A percentile compares a stretch with the other conserved stretches of the same genome.
These are phyloP conservation scores for Pangasianodon gigas DNA, from an alignment of 2,113 vertebrate genomes.

Conservation along the genomic window DNA sequence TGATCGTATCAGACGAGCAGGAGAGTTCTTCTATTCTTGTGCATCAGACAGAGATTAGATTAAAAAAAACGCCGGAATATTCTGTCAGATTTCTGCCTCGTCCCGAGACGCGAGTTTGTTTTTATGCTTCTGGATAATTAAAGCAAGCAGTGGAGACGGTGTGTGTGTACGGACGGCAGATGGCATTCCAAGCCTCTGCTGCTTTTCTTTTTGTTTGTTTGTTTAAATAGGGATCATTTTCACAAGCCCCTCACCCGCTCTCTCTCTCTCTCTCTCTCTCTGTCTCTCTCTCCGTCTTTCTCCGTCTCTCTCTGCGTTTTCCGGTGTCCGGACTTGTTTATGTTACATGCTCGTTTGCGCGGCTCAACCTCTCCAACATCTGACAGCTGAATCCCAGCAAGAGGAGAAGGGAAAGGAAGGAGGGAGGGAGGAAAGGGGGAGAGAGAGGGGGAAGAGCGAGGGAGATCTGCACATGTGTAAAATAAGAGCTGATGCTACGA, in stretches of 20 bases:
- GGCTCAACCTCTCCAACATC: constrained; percentile 51
- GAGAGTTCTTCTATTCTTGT: neutral
- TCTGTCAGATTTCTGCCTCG: neutral
- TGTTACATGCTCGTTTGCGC: constrained; percentile 64
- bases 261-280: constrained; percentile 54
- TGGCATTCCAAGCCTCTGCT: constrained; percentile 35
- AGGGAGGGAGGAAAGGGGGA: constrained; percentile 1
- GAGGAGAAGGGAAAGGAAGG: constrained; percentile 51
- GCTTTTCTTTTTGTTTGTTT: neutral
- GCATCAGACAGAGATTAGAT: neutral
- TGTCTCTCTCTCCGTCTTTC: constrained; percentile 45
- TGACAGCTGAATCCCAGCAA: constrained; percentile 69
- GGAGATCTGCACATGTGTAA: constrained; percentile 34
- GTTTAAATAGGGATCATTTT: constrained; percentile 34
- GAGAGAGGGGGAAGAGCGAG: constrained; percentile 11
- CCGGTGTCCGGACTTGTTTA: constrained; percentile 73
- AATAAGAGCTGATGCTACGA: constrained; percentile 22
- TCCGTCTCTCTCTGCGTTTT: constrained; percentile 53
- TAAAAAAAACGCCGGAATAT: neutral
- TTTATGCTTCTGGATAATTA: constrained; percentile 20
- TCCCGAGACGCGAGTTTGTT: neutral
- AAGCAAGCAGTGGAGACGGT: neutral
- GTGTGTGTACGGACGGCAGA: neutral
- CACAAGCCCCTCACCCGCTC: constrained; percentile 34
- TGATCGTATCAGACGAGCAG: neutral